Base-by-base conservation (phyloP, 2,113 vertebrate species). In the Spilogale gracilis region DNA sequence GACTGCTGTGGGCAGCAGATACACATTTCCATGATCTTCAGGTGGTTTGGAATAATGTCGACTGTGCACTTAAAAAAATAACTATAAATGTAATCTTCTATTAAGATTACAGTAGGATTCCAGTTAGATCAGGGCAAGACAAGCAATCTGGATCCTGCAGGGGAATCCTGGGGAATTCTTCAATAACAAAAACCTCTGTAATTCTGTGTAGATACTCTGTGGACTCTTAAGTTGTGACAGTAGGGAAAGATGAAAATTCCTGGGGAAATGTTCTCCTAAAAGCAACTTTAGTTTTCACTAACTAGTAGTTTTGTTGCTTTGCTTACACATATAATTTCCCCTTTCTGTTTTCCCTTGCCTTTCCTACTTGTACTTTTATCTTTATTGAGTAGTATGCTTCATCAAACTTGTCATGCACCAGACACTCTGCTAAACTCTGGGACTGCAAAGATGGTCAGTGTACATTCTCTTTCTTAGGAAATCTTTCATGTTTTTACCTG, bases 91-190 rank as follows among this genome's bases (percentile, higher is more conserved):
- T 18, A 81, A 10, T 52, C 23, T 50, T 69, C 25, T n/a, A 5
- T 61, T 76, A 69, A 78, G 91, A 61, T 38, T 38, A 38, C 38
- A 45, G 56, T 43, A 94, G 90, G 25, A 95, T 65, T 96, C 45
- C 20, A 65, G 83, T 71, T 9, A 82, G 30, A 87, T 56, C 56
- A 38, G 63, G 60, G 61, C 54, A 27, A 94, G 11, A 2, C 9
- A 56, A 86, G 12, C 32, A 94, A 48, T 67, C 65, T 73, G 43
- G 60, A 89, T 56, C 20, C 38, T 78, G 9, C 16, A 48, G 10
- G 21, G 58, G 13, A 91, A 89, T 30, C 13, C 78, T 76, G 43
- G 30, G 14, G 50, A 23, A 65, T 73, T 48, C 25, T 16, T 87
- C 76, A 52, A 86, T 7, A 10, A 76, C 56, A 81, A 61, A 93